Evolutionary conservation across 2,888 invertebrate genomes (phyloP).

Genomic region (Amorpha juglandis): DNA sequence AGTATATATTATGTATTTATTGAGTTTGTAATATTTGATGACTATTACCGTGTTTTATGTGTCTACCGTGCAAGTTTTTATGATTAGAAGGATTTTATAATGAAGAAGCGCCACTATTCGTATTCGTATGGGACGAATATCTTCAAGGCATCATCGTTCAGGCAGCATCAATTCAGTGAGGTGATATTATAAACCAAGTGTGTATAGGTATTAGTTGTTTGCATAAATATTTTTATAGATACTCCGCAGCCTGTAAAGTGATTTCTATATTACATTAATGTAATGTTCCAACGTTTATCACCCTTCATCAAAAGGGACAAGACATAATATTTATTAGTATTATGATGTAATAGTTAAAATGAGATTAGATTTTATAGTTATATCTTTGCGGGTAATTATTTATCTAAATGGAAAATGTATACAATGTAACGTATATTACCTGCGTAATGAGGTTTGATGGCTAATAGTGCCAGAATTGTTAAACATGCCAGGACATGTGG

Average conservation of each 20-base stretch:
- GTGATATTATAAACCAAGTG: slow-evolving; percentile 67
- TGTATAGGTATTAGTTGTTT: slow-evolving; percentile 36
- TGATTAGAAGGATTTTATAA: background rate
- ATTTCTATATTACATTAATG: background rate
- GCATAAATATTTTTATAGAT: slow-evolving; percentile 61
- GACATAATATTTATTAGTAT: slow-evolving; percentile 57
- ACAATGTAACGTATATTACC: slow-evolving; percentile 71
- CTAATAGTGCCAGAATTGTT: slow-evolving; percentile 65
- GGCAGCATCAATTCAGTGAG: slow-evolving; percentile 62
- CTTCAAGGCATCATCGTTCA: slow-evolving; percentile 56
- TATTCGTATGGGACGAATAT: slow-evolving; percentile 41
- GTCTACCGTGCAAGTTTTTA: background rate
- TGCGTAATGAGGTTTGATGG: slow-evolving; percentile 53
- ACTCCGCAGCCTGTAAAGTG: slow-evolving; percentile 33
- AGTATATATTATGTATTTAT: too few species aligned
- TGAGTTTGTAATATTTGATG: background rate
- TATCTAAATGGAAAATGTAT: slow-evolving; percentile 72
- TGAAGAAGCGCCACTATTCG: background rate
- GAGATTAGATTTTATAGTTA: slow-evolving; percentile 79
- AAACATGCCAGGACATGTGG: slow-evolving; percentile 75
- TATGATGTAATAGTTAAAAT: slow-evolving; percentile 51
- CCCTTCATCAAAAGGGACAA: slow-evolving; percentile 47
- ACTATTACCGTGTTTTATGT: background rate
- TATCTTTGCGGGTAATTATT: slow-evolving; percentile 72
- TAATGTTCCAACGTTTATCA: background rate